Percentiles rank a stretch among this genome's conserved stretches.
These are phyloP conservation scores for Selenia dentaria DNA, from an alignment of 2,888 invertebrate genomes.

Conservation along the genomic window DNA sequence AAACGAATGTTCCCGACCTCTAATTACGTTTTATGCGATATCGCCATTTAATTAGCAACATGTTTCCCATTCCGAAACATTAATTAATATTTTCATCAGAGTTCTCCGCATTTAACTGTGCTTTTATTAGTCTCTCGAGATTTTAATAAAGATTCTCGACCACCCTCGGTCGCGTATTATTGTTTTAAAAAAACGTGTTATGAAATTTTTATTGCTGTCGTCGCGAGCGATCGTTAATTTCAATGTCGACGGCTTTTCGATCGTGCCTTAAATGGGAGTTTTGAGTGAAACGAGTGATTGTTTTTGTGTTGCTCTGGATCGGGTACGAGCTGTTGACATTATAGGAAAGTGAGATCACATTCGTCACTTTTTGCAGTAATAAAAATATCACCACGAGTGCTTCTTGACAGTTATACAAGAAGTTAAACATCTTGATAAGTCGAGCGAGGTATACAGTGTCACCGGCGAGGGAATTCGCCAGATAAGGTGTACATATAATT, in stretches of 20 bases:
- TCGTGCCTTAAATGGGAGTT: slow-evolving; percentile 52
- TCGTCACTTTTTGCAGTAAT: slow-evolving; percentile 57
- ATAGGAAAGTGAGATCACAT: slow-evolving; percentile 41
- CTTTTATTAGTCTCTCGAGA: slow-evolving; percentile 81
- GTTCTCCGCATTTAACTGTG: slow-evolving; percentile 81
- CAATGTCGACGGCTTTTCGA: slow-evolving; percentile 59
- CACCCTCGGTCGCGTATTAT: slow-evolving; percentile 75
- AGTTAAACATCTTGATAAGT: slow-evolving; percentile 55
- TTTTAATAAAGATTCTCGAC: slow-evolving; percentile 83
- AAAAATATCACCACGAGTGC: slow-evolving; percentile 53
- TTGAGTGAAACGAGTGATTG: slow-evolving; percentile 44
- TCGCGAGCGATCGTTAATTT: slow-evolving; percentile 57
- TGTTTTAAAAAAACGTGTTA: slow-evolving; percentile 74
- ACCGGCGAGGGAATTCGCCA: slow-evolving; percentile 56
- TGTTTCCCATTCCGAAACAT: slow-evolving; percentile 82
- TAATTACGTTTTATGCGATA: slow-evolving; percentile 83
- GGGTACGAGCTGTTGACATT: slow-evolving; percentile 48
- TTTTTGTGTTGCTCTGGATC: slow-evolving; percentile 40
- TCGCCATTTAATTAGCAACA: slow-evolving; percentile 84
- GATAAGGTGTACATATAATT: slow-evolving; percentile 73
- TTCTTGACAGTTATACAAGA: slow-evolving; percentile 50
- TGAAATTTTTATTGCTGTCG: slow-evolving; percentile 65
- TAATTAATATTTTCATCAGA: slow-evolving; percentile 84
- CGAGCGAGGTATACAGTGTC: slow-evolving; percentile 14
- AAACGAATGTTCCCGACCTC: slow-evolving; percentile 78